Percentiles rank a stretch among this genome's conserved stretches.
Conservation (phyloP, 2,797 vertebrate species). For the Pangasius mekongensis region DNA sequence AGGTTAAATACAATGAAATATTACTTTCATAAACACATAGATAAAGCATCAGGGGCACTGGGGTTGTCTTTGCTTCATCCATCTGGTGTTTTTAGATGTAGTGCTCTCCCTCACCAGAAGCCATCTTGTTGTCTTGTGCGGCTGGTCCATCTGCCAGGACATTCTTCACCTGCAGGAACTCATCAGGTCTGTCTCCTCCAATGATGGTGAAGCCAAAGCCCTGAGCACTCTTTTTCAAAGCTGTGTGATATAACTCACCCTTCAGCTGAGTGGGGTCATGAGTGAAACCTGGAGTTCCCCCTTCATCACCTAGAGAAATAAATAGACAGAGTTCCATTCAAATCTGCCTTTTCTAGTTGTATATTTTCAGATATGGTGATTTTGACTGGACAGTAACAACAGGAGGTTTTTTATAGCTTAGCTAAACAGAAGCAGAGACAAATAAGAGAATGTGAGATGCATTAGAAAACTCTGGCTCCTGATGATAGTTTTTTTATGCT, state of each 20-base stretch:
- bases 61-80: not conserved
- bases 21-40: not conserved
- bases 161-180: constrained; percentile 97
- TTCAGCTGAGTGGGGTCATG: constrained; percentile 90
- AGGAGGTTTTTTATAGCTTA: not conserved
- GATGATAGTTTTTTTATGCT: constrained; percentile 27
- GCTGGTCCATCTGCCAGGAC: constrained; percentile 92
- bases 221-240: constrained; percentile 89
- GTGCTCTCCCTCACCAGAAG: constrained; percentile 80
- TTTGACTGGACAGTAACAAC: not conserved
- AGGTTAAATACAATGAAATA: too few species aligned
- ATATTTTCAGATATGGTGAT: constrained; percentile 1
- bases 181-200: constrained; percentile 94
- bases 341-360: not conserved
- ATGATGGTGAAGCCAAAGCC: constrained; percentile 99
- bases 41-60: not conserved
- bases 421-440: constrained; percentile 2
- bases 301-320: constrained; percentile 41
- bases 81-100: not conserved
- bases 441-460: not conserved
- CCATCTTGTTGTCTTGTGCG: constrained; percentile 93
- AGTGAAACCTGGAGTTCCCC: constrained; percentile 76
- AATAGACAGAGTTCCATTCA: not conserved
- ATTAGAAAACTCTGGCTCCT: not conserved
- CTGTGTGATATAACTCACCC: constrained; percentile 85